Conservation (phyloP, 2,113 vertebrate genomes). For the Dicerorhinus sumatrensis region DNA sequence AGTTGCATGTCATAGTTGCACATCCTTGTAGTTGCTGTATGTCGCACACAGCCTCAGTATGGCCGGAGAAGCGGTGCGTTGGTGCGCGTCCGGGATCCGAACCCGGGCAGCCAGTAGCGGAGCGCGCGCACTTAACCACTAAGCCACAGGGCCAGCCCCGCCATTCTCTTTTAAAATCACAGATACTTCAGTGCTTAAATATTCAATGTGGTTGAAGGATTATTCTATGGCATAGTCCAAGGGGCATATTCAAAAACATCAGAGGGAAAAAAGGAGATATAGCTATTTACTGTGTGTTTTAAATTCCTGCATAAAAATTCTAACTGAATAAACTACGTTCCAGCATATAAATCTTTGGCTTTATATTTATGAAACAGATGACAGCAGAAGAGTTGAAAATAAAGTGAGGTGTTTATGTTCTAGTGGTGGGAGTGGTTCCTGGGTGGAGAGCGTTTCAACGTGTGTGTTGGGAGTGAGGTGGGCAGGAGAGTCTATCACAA, state of each 20-base stretch:
- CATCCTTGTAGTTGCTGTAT: no score
- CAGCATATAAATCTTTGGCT: not conserved
- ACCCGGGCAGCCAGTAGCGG: no score
- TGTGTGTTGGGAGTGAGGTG: not conserved
- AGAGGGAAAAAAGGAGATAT: not conserved
- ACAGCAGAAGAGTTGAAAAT: not conserved
- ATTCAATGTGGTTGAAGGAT: not conserved
- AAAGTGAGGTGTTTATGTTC: not conserved
- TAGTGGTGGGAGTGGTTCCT: not conserved
- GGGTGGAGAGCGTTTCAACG: not conserved
- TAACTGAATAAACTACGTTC: not conserved
- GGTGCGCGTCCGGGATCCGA: no score
- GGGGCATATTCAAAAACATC: not conserved
- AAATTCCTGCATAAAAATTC: constrained; percentile 21
- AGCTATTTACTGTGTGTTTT: not conserved
- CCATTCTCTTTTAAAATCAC: constrained; percentile 1
- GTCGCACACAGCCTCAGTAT: no score
- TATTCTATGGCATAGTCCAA: not conserved
- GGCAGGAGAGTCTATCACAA: not conserved
- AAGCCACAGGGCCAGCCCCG: no score
- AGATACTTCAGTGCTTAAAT: not conserved
- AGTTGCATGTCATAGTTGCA: no score
- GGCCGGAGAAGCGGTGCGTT: no score
- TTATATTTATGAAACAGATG: not conserved
- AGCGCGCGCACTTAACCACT: no score